Evolutionary conservation across 2,888 invertebrate genomes (phyloP), one percentile per base, ranked within the genome.

Genomic region (Ichneumoninae sp.): DNA sequence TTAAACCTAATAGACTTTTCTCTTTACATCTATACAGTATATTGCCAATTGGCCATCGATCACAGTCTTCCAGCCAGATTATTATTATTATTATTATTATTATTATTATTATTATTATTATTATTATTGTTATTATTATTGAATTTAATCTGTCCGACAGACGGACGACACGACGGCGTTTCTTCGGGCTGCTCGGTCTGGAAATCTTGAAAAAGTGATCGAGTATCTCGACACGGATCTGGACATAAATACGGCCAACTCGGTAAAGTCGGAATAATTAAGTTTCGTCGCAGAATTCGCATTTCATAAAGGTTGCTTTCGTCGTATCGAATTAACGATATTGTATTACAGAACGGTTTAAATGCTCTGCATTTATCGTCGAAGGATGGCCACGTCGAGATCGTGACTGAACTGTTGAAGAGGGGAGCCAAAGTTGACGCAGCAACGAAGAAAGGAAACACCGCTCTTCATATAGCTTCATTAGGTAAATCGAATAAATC

Each of bases 221-320:
- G 99, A 99, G 93, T 97, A 98, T 90, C 95, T 99, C 89, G 98
- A 98, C 94, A 97, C 97, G 84, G 97, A 98, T 89, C 96, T 98
- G 89, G 99, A 99, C 93, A 99, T 99, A 93, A 99, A 99, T 95
- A 98, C 99, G 88, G 97, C 98, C 94, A 99, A 99, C 95, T 97
- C 99, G 93, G 99, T 99, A 94, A 57, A 5, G 10, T 26, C 26
- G 10, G 1, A 13, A 54, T 22, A 54, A 22, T 57, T 26, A 40
- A 0, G 0, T 7, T 22, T 57, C 3, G 3, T 13, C 4, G 26
- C 26, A 4, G 57, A 57, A 6, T 57, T 57, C 3, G 22, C 0
- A 22, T 26, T 57, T 40, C 3, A 22, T 44, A 60, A 60, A 3
- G 13, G 3, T 44, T 40, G 22, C 10, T 60, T 10, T 2, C 30